A percentile compares a stretch with the other conserved stretches of the same genome.
These are phyloP conservation scores for Pseudanteris insignis DNA, from an alignment of 2,888 invertebrate species.

Conservation along the genomic window DNA sequence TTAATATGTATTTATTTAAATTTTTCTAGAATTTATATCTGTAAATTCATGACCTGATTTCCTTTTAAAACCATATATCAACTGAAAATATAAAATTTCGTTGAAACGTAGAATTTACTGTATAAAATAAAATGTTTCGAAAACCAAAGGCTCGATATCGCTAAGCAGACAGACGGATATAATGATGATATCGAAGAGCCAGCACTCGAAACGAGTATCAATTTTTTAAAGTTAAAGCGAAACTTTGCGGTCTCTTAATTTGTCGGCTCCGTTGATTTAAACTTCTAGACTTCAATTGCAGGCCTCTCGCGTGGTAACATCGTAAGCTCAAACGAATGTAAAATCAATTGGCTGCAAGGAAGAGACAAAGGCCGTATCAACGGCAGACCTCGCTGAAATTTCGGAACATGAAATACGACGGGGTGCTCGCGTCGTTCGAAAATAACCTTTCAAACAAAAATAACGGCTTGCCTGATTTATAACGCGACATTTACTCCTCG, in stretches of 20 bases:
- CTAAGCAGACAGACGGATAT: too few relatives aligned
- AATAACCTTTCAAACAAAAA: conserved; percentile 17
- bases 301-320: conserved; percentile 32
- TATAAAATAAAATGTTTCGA: too few relatives aligned
- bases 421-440: conserved; percentile 3
- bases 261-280: conserved; percentile 40
- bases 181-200: too few relatives aligned
- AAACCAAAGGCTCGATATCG: too few relatives aligned
- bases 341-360: conserved; percentile 37
- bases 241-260: conserved; percentile 39
- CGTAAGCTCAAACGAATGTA: conserved; percentile 37
- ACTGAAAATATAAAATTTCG: too few relatives aligned
- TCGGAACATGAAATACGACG: conserved; percentile 24
- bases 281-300: conserved; percentile 38
- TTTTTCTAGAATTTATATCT: too few relatives aligned
- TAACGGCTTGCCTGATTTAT: too few relatives aligned
- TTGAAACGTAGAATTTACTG: too few relatives aligned
- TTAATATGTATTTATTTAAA: too few relatives aligned
- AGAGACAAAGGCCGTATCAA: conserved; percentile 32
- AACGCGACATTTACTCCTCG: too few relatives aligned
- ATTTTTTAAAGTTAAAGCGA: conserved; percentile 25
- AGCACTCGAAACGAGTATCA: conserved; percentile 24
- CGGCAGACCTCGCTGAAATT: conserved; percentile 27
- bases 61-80: too few relatives aligned
- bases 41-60: too few relatives aligned